phyloP scores from a whole-genome alignment of 2,797 vertebrate genomes.

The Cryptoblepharus egeriae region DNA sequence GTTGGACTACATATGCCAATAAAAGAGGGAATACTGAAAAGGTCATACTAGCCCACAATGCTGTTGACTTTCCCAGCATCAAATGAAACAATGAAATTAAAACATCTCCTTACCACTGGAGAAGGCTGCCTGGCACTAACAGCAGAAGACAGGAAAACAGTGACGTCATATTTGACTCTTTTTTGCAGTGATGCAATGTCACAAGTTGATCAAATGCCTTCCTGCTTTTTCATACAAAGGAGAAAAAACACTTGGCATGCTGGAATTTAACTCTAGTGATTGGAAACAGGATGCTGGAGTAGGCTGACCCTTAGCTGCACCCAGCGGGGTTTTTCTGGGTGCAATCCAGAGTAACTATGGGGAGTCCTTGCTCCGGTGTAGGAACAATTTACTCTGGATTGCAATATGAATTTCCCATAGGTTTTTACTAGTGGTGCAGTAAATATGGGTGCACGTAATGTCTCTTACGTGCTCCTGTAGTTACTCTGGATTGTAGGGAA shows the following conservation, averaged over 20 bases:
- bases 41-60: constrained; percentile 34
- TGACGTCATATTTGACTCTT: constrained; percentile 23
- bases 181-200: background rate
- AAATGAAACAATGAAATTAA: constrained; percentile 34
- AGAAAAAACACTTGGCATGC: background rate
- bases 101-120: constrained; percentile 18
- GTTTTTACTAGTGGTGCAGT: no score
- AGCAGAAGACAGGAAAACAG: constrained; percentile 20
- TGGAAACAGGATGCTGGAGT: background rate
- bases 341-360: no score
- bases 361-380: no score
- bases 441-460: no score
- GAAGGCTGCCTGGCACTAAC: background rate
- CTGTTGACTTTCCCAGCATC: constrained; percentile 47
- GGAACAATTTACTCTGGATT: no score
- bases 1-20: constrained; percentile 28
- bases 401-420: no score
- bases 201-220: background rate
- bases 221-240: background rate
- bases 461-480: no score
- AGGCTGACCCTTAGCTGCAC: background rate
- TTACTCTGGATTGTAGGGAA: no score
- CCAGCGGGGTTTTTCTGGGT: no score
- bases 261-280: background rate
- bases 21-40: constrained; percentile 54